phyloP scores from a whole-genome alignment of 2,797 vertebrate genomes.

The Luscinia luscinia region DNA sequence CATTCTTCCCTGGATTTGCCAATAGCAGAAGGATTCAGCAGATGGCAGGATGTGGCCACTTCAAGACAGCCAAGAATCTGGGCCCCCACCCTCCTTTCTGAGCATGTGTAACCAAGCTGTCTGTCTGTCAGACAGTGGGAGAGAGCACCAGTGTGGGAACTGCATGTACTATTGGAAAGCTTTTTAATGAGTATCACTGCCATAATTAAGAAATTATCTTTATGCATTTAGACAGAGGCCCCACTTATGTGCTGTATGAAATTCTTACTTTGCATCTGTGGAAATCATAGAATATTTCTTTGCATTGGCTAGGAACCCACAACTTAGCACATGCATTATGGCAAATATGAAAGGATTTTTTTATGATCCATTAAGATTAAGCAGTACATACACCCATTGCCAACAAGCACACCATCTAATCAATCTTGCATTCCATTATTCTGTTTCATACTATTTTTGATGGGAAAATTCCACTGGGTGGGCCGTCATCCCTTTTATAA shows the following conservation, averaged over 20 bases:
- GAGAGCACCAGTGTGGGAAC: conserved; percentile 69
- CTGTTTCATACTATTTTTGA: conserved; percentile 63
- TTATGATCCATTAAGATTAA: conserved; percentile 63
- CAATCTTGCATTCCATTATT: conserved; percentile 55
- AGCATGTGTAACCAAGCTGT: conserved; percentile 75
- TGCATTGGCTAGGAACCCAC: conserved; percentile 51
- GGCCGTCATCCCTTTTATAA: conserved; percentile 47
- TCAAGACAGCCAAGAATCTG: conserved; percentile 71
- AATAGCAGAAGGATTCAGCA: conserved; percentile 59
- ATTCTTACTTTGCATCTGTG: conserved; percentile 49
- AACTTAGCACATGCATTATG: conserved; percentile 39
- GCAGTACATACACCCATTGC: conserved; percentile 47
- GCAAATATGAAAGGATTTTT: conserved; percentile 62
- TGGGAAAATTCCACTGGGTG: conserved; percentile 70
- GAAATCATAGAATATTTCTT: conserved; percentile 60
- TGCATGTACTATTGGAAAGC: conserved; percentile 51
- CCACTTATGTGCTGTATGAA: background rate
- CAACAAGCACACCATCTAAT: conserved; percentile 64
- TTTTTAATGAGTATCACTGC: conserved; percentile 60
- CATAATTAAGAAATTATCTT: conserved; percentile 56
- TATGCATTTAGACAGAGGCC: conserved; percentile 22
- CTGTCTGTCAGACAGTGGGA: conserved; percentile 66
- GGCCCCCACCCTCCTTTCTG: conserved; percentile 54
- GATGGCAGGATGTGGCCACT: conserved; percentile 72
- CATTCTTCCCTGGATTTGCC: conserved; percentile 9